These are phyloP conservation scores for Acromyrmex echinatior DNA, from an alignment of 1,140 invertebrate species.

Conservation along the genomic window DNA sequence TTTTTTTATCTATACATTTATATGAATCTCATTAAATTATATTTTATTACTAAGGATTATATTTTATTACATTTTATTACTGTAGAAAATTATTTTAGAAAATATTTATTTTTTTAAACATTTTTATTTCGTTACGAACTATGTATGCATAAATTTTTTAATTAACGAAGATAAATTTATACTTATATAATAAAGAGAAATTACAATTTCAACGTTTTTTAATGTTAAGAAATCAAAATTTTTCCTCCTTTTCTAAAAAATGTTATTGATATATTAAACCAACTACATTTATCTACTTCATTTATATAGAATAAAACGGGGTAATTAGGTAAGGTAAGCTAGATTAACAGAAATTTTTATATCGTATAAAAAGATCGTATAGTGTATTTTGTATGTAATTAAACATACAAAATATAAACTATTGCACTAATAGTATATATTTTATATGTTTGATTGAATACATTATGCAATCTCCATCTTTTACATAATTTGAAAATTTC, in stretches of 20 bases:
- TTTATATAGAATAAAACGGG: neutral
- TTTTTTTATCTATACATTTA: neutral
- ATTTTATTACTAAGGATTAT: neutral
- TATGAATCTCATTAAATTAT: neutral
- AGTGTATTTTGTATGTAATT: no score
- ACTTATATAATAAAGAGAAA: neutral
- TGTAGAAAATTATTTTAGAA: neutral
- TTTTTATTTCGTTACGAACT: neutral
- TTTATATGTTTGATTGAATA: no score
- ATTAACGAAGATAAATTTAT: neutral
- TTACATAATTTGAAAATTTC: no score
- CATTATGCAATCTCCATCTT: no score
- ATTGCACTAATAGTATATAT: no score
- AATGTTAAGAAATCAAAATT: neutral
- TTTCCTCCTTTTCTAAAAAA: neutral
- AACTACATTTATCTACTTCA: neutral
- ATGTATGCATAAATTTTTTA: neutral
- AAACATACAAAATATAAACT: no score
- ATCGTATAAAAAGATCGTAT: no score
- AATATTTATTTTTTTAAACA: neutral
- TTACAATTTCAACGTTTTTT: neutral
- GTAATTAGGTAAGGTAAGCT: no score
- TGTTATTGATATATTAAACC: neutral
- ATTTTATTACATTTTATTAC: no score
- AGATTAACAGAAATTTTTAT: no score